These are phyloP conservation scores for Charadrius vociferus DNA, from an alignment of 2,113 vertebrate species.

Conservation along the genomic window DNA sequence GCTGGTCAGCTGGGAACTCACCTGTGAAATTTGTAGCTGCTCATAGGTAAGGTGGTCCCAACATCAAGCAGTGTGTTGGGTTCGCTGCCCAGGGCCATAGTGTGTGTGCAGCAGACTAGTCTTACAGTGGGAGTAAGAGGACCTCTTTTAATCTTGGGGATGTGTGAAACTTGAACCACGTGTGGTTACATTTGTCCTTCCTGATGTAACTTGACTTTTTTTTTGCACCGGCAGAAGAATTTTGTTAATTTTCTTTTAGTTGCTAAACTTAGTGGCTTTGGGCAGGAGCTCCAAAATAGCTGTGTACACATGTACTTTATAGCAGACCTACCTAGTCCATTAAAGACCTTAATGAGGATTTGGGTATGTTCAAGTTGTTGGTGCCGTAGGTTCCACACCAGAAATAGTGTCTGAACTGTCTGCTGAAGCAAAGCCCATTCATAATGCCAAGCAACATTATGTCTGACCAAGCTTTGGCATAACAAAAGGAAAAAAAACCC, in stretches of 20 bases:
- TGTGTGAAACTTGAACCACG: neutral
- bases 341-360: neutral
- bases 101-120: neutral
- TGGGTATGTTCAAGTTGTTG: neutral
- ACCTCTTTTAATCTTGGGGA: neutral
- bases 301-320: fast-evolving
- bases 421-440: neutral
- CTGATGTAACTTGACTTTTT: neutral
- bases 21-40: neutral
- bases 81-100: fast-evolving
- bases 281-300: neutral
- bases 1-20: neutral
- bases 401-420: too few species aligned
- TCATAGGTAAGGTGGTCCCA: fast-evolving
- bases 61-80: fast-evolving
- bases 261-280: neutral
- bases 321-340: neutral
- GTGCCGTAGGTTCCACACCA: neutral
- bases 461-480: neutral
- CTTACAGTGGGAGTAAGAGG: neutral
- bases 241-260: neutral
- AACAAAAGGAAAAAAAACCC: neutral
- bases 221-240: neutral
- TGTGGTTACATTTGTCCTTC: neutral
- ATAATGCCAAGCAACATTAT: fast-evolving